These are phyloP conservation scores for Poicephalus meyeri DNA, from an alignment of 2,113 vertebrate species.

Conservation along the genomic window DNA sequence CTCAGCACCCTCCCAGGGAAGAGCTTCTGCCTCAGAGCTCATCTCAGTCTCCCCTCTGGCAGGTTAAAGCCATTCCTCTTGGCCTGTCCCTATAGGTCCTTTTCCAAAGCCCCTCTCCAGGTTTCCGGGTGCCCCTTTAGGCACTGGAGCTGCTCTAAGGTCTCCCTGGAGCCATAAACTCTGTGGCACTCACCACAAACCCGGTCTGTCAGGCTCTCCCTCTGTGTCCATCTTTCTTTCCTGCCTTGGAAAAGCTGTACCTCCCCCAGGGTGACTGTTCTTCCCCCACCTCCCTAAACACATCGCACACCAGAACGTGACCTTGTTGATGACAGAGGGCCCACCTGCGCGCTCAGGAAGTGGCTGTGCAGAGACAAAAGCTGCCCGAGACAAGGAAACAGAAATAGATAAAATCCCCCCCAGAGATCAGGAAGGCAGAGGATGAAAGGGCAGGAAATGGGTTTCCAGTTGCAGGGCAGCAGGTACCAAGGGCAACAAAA, in stretches of 20 bases:
- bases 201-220: not conserved
- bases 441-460: constrained; percentile 56
- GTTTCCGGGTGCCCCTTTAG: not conserved
- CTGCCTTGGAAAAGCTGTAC: not conserved
- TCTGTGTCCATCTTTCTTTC: constrained; percentile 1
- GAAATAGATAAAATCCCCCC: constrained; percentile 48
- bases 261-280: not conserved
- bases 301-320: not conserved
- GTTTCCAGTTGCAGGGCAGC: constrained; percentile 11
- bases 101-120: not conserved
- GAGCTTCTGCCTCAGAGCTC: too few relatives aligned
- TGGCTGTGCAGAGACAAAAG: constrained; percentile 37
- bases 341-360: constrained; percentile 59
- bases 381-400: constrained; percentile 4
- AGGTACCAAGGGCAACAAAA: constrained; percentile 34
- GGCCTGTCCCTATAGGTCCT: not conserved
- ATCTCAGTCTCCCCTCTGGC: not conserved
- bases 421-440: constrained; percentile 16
- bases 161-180: not conserved
- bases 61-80: not conserved
- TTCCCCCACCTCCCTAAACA: not conserved
- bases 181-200: not conserved
- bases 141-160: not conserved
- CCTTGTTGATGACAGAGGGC: not conserved
- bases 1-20: too few relatives aligned